Evolutionary conservation across 1,140 invertebrate genomes (phyloP), one percentile per base, ranked within the genome.

Genomic region (Heliconius eleuchia): DNA sequence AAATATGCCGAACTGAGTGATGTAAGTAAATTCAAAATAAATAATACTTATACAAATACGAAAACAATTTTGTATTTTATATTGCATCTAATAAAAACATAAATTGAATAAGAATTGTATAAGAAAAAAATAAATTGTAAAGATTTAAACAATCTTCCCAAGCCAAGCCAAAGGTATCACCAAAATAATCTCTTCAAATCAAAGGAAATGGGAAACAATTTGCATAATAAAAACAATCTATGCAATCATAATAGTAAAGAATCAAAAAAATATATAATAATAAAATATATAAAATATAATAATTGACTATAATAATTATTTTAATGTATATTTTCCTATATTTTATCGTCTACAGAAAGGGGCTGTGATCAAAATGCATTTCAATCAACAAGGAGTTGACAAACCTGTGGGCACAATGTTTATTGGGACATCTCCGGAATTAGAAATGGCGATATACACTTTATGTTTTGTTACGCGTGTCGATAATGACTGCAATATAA

Each of bases 361-460:
- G 71, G 95, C 95, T 37, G 95, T 98, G n/a, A 55, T 98, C 16
- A 98, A 98, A 89, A 89, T 97, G 23, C 96, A 97, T 78, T 97
- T 98, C 81, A 96, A 95, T 55, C 97, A 97, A 94, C 96, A 96
- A 87, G 96, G 96, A 0, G 91, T 96, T 3, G 95, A 96, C 77
- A 99, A 99, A 90, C 97, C 97, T 1, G 96, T 97, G 0, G 97
- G 97, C 37, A 96, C 96, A 3, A 96, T 99, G 93, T 98, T 99
- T 86, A 95, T 99, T 80, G 98, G 98, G 34, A 98, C 98, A 4
- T 98, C 98, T 79, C 98, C 98, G 0, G 98, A 99, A 95, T 95
- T 99, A 83, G 98, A 99, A 94, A 96, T 99, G 92, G 97, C 98
- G 23, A 93, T 98, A 1, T 99, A 99, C 88, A 98, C 98, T 0